Evolutionary conservation across 2,888 invertebrate species (phyloP), one percentile per base, ranked within the genome.

Genomic region (Siphonodentalium dalli): DNA sequence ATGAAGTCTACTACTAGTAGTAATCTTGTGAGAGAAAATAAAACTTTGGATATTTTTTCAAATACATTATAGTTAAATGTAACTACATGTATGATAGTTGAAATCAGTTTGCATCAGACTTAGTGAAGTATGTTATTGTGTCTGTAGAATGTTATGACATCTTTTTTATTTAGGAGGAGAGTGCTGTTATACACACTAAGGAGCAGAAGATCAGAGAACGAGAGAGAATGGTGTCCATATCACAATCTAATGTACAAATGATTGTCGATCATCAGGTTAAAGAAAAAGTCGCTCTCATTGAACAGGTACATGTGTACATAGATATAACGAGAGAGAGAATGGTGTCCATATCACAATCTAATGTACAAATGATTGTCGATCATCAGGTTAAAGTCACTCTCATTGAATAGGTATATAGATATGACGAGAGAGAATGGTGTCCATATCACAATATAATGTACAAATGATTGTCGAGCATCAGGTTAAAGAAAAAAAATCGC

Each of bases 391-490:
- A n/a, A n/a, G n/a, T n/a, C n/a, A n/a, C n/a, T n/a, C n/a, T n/a
- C n/a, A n/a, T n/a, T n/a, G n/a, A n/a, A n/a, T n/a, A n/a, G n/a
- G n/a, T n/a, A n/a, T n/a, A n/a, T n/a, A n/a, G n/a, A n/a, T n/a
- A n/a, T n/a, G n/a, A 47, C 52, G 75, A 40, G 75, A 75, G 59
- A 61, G 69, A 34, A 68, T 73, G 65, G 38, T 74, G 41, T 61
- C 67, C 9, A 68, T 72, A 7, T 72, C 74, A 13, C 69, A 74
- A 39, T 67, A 67, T 13, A 75, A 71, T 45, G 61, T 75, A 23
- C 68, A 71, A 57, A 74, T 72, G 37, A 69, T 74, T 11, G 62
- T 71, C 18, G 72, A 74, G 31, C 64, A 71, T 43, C 71, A 74
- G 50, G 65, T 72, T 26, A 72, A 69, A 58, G 64, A 69, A 27